These are phyloP conservation scores for Hydriomena furcata DNA, from an alignment of 2,888 invertebrate genomes.

Conservation along the genomic window DNA sequence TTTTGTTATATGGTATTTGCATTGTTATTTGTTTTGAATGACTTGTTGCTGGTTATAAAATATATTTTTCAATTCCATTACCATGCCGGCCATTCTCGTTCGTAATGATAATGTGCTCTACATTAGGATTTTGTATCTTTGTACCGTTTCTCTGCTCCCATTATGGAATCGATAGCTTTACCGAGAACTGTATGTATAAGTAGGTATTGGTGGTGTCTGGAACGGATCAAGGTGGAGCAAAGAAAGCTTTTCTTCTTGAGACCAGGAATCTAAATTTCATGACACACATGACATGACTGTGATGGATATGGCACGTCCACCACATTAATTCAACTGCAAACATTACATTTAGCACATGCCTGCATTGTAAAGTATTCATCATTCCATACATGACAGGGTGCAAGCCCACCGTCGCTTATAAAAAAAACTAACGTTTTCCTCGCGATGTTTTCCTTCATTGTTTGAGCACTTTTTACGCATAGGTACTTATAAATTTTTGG, in stretches of 20 bases:
- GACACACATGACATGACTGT: no score
- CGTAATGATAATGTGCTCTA: conserved; percentile 49
- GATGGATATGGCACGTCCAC: no score
- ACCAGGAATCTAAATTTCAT: no score
- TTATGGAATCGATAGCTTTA: conserved; percentile 49
- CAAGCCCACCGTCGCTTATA: no score
- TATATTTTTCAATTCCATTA: conserved; percentile 38
- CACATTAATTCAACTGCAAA: no score
- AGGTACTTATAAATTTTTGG: no score
- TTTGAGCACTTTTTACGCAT: no score
- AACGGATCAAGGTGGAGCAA: conserved; percentile 6
- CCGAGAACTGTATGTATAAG: neutral
- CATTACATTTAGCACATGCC: no score
- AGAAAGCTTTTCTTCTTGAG: neutral
- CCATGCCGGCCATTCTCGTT: conserved; percentile 25
- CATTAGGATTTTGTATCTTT: conserved; percentile 49
- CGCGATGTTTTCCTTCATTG: no score
- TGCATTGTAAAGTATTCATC: no score
- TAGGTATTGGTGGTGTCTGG: neutral
- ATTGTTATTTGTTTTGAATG: conserved; percentile 15
- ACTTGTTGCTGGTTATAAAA: neutral
- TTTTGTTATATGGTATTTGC: conserved; percentile 14
- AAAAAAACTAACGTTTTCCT: no score
- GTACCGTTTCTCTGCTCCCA: conserved; percentile 46
- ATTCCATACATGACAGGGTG: no score